Evolutionary conservation across 2,797 vertebrate species (phyloP).

Genomic region (Hafferia zeledoni): DNA sequence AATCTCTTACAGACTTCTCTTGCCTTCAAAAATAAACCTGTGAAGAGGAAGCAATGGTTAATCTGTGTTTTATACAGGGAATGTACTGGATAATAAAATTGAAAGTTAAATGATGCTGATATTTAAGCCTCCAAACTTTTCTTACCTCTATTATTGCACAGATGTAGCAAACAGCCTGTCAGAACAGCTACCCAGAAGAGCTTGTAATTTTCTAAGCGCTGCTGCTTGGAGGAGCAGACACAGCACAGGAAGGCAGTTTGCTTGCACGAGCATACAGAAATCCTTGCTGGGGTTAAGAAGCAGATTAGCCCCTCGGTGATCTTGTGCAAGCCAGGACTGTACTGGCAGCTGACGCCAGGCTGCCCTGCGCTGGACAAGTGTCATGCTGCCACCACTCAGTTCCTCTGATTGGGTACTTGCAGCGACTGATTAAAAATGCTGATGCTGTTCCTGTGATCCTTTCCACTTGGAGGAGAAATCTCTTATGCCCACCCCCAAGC

Average conservation of each 20-base stretch:
- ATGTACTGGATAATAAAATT: accelerated
- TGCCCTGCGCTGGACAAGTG: slow-evolving; percentile 70
- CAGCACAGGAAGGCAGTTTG: accelerated
- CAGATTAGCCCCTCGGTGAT: neutral
- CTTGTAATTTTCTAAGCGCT: neutral
- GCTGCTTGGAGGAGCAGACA: neutral
- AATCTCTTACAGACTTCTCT: neutral
- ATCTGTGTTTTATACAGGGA: neutral
- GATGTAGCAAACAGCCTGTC: neutral
- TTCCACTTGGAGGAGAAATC: slow-evolving; percentile 60
- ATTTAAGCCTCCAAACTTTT: slow-evolving; percentile 19
- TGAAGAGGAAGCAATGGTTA: neutral
- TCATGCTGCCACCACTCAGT: slow-evolving; percentile 70
- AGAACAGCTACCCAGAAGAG: neutral
- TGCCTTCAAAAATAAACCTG: neutral
- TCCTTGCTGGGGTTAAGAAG: neutral
- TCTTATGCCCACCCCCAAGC: slow-evolving; percentile 47
- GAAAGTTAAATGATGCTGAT: neutral
- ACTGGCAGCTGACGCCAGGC: neutral
- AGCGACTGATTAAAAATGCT: slow-evolving; percentile 78
- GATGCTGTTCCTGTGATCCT: slow-evolving; percentile 65
- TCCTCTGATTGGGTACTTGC: slow-evolving; percentile 81
- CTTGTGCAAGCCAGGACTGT: neutral
- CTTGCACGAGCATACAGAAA: neutral
- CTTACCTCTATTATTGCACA: neutral